Conservation (phyloP, 2,113 vertebrate species). For the Jacana jacana region DNA sequence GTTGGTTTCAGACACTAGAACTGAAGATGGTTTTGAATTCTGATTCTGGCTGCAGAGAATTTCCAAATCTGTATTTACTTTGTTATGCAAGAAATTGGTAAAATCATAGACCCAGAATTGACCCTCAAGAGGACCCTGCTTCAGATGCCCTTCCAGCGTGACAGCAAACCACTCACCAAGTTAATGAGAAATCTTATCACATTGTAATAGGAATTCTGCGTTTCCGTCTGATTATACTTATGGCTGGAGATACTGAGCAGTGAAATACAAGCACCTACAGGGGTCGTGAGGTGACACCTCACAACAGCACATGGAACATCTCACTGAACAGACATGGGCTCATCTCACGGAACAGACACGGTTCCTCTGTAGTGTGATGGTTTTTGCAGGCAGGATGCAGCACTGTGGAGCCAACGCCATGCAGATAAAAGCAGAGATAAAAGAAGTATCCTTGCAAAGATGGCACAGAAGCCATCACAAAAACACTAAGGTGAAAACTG, state of each 20-base stretch:
- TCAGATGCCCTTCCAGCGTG: neutral
- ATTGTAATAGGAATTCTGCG: neutral
- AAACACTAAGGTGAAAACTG: neutral
- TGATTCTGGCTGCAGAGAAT: neutral
- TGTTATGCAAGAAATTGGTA: neutral
- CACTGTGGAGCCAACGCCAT: neutral
- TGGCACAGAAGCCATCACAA: neutral
- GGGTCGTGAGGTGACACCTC: constrained; percentile 7
- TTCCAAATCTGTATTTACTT: neutral
- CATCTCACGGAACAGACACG: neutral
- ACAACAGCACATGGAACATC: rapidly evolving
- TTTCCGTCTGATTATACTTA: neutral
- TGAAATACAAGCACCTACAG: neutral
- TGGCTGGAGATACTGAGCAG: rapidly evolving
- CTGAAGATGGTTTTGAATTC: neutral
- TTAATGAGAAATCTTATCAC: neutral
- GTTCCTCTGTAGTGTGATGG: neutral
- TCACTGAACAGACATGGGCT: neutral
- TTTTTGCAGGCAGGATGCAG: neutral
- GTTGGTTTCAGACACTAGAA: neutral
- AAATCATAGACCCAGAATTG: neutral
- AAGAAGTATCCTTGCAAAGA: neutral
- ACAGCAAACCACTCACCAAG: neutral
- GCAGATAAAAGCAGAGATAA: neutral
- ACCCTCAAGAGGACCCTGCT: neutral